Evolutionary conservation across 2,113 vertebrate genomes (phyloP).

Genomic region (Cnemophilus loriae): DNA sequence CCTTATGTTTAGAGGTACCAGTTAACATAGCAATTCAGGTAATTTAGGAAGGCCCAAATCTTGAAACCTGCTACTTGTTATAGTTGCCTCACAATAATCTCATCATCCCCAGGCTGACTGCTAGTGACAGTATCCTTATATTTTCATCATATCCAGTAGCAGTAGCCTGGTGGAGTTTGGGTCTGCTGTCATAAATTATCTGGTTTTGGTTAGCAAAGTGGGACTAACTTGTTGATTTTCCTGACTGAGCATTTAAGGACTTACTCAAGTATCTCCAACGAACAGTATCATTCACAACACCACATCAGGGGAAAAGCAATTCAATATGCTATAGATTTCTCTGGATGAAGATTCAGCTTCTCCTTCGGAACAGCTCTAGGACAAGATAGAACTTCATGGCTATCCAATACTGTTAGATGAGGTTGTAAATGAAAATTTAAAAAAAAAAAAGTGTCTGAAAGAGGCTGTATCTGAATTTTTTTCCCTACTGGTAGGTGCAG

Average conservation of each 20-base stretch:
- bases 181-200: not conserved
- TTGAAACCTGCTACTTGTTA: not conserved
- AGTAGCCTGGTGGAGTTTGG: not conserved
- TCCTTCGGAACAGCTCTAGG: not conserved
- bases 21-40: not conserved
- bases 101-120: not conserved
- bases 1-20: not conserved
- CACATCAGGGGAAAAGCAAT: not conserved
- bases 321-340: not conserved
- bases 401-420: not conserved
- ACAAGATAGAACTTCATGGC: not conserved
- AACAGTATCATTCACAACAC: not conserved
- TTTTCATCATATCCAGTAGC: not conserved
- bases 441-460: not conserved
- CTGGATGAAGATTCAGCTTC: not conserved
- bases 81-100: not conserved
- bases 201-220: not conserved
- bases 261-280: not conserved
- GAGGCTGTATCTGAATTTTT: not conserved
- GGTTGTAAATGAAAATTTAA: not conserved
- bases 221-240: not conserved
- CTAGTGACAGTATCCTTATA: not conserved
- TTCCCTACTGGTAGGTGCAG: not conserved
- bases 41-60: not conserved
- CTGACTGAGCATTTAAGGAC: not conserved